phyloP scores from a whole-genome alignment of 2,113 vertebrate genomes.

The Hippolais icterina region DNA sequence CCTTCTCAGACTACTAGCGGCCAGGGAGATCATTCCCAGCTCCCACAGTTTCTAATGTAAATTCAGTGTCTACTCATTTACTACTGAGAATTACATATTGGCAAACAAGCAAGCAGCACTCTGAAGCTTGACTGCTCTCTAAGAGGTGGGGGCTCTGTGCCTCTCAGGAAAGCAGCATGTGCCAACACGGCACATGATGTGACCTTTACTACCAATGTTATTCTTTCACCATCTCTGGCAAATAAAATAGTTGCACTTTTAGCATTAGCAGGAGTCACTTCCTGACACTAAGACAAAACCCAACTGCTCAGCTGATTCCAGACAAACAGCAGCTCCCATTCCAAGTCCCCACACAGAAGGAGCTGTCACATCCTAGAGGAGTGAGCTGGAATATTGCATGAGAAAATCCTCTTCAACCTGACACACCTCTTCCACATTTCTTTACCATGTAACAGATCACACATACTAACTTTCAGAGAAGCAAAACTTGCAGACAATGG shows the following conservation, averaged over 20 bases:
- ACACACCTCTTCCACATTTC: neutral
- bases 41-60: neutral
- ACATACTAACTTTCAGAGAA: neutral
- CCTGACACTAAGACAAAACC: neutral
- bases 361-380: neutral
- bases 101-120: neutral
- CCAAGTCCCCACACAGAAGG: rapidly evolving
- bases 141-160: neutral
- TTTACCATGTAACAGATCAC: neutral
- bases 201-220: neutral
- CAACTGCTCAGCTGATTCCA: neutral
- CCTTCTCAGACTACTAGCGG: neutral
- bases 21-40: neutral
- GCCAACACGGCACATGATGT: rapidly evolving
- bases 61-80: neutral
- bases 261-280: neutral
- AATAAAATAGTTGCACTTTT: neutral
- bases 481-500: neutral
- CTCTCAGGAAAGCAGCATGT: neutral
- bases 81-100: neutral
- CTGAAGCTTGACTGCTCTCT: neutral
- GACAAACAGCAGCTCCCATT: neutral
- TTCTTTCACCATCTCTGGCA: neutral
- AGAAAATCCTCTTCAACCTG: neutral
- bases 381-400: neutral